Conservation (phyloP, 2,113 vertebrate genomes). For the Sinocyclocheilus maitianheensis region DNA sequence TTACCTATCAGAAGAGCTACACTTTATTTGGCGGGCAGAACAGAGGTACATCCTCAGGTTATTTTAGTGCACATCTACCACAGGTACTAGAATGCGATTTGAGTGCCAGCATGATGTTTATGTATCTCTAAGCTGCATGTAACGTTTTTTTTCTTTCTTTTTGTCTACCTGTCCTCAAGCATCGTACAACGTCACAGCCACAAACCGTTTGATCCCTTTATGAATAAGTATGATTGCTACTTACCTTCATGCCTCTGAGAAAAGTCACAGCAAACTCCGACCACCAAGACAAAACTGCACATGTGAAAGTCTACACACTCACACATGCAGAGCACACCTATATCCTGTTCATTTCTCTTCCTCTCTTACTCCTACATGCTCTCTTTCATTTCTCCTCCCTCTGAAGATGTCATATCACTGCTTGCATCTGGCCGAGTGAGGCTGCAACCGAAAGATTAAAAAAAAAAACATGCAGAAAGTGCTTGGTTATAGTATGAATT, state of each 20-base stretch:
- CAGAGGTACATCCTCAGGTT: background rate
- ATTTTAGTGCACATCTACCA: background rate
- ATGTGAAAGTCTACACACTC: constrained; percentile 19
- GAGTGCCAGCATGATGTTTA: background rate
- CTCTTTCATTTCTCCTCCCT: constrained; percentile 17
- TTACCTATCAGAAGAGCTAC: background rate
- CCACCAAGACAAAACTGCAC: constrained; percentile 29
- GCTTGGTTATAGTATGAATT: too few species aligned
- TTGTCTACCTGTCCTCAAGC: constrained; percentile 8
- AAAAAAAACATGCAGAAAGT: background rate
- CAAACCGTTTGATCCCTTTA: background rate
- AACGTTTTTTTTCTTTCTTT: background rate
- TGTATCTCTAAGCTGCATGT: background rate
- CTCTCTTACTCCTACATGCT: constrained; percentile 15
- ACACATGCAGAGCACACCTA: constrained; percentile 15
- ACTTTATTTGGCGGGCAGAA: background rate
- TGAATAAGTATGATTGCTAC: background rate
- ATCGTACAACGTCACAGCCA: background rate
- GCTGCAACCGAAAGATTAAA: constrained; percentile 12
- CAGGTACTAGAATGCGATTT: background rate
- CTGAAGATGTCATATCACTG: constrained; percentile 12
- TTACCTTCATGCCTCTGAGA: constrained; percentile 46
- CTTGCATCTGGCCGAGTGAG: background rate
- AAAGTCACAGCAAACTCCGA: background rate
- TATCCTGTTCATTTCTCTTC: constrained; percentile 47